Evolutionary conservation across 2,888 invertebrate species (phyloP), one percentile per base, ranked within the genome.

Genomic region (Acleris emargana): DNA sequence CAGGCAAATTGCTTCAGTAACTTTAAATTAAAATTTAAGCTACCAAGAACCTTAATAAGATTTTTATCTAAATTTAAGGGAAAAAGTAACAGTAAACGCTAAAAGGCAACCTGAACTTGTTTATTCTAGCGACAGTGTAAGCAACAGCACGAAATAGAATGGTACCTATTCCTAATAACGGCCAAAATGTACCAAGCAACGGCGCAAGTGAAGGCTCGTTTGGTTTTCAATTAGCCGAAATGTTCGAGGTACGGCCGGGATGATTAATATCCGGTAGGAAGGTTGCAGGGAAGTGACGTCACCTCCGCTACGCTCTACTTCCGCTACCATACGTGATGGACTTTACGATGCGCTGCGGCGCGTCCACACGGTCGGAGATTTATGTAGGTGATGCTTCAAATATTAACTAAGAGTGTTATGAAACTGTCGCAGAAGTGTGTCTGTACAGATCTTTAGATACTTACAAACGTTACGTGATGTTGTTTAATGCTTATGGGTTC

Each of bases 201-300:
- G 51, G 16, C 60, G 52, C 45, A 57, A 55, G 54, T 55, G 55
- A 25, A 50, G 55, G 50, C 68, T 52, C 67, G 68, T 70, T 74
- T 76, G 76, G 78, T 79, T 85, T 82, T 82, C 83, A 86, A 84
- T 86, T 86, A 85, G 75, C 73, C 74, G 75, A 72, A 76, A 71
- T 71, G 74, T 73, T 72, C 72, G 72, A 72, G 61, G 73, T 72
- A 69, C 68, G 69, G 68, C 76, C 84, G 83, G 88, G 85, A 88
- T 91, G 90, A 91, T 90, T 91, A 90, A 91, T 91, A 89, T 91
- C 90, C 91, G 90, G 78, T 75, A 79, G 83, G 88, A 89, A 89
- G 89, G 89, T 85, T 88, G 89, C 83, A 74, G 73, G 80, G 76
- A 69, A 72, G 79, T 91, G 90, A 90, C 90, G 91, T 91, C 91